Evolutionary conservation across 2,888 invertebrate species (phyloP).

Genomic region (Caenorhabditis sp.): DNA sequence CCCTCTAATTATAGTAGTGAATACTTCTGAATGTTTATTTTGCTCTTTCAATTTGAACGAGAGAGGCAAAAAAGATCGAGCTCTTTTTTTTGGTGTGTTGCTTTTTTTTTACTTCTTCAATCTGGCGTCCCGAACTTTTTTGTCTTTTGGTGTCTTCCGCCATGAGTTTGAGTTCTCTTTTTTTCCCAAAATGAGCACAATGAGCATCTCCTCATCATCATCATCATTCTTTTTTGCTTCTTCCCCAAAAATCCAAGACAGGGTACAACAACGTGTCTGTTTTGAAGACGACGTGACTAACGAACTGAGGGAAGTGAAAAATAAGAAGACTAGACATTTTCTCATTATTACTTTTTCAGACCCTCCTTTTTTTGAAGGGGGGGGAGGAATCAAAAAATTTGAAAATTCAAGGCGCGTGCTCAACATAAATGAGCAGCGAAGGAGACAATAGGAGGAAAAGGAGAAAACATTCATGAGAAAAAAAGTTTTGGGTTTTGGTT

Average conservation of each 20-base stretch:
- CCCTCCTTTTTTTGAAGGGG: neutral
- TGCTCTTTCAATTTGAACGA: constrained; percentile 14
- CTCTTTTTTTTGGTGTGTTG: neutral
- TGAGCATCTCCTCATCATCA: constrained; percentile 27
- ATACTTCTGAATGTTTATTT: constrained; percentile 39
- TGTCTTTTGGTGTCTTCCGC: constrained; percentile 9
- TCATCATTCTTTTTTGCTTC: constrained; percentile 10
- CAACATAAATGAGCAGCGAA: constrained; percentile 12
- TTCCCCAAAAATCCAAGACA: neutral
- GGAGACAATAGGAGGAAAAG: constrained; percentile 14
- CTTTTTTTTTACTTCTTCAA: constrained; percentile 6
- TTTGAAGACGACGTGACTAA: constrained; percentile 6
- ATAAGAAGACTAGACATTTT: constrained; percentile 13
- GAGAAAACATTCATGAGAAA: constrained; percentile 18
- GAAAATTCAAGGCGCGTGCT: constrained; percentile 15
- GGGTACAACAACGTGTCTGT: neutral
- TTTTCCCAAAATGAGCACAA: constrained; percentile 31
- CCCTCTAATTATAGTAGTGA: constrained; percentile 5
- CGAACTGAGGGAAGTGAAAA: neutral
- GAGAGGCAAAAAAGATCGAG: neutral
- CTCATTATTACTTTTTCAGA: constrained; percentile 27
- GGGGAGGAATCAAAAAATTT: neutral
- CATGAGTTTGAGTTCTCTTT: constrained; percentile 15
- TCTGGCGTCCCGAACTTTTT: neutral
- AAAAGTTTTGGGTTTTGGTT: constrained; percentile 1